These are phyloP conservation scores for Dasypus novemcinctus DNA, from an alignment of 2,113 vertebrate species.

Conservation along the genomic window DNA sequence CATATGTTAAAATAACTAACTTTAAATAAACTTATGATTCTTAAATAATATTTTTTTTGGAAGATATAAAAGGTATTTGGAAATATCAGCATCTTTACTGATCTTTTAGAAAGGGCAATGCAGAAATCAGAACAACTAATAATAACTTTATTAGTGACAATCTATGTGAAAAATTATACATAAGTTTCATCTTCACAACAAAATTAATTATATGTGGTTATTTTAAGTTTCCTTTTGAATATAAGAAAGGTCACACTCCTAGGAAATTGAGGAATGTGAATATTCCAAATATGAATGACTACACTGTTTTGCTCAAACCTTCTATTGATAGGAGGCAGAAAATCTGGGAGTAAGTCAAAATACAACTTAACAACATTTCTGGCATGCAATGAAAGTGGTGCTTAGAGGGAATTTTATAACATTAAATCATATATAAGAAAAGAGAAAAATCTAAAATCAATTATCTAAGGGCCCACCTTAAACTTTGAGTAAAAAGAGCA, in stretches of 20 bases:
- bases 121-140: not conserved
- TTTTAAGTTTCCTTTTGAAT: not conserved
- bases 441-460: not conserved
- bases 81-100: not conserved
- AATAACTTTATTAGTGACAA: not conserved
- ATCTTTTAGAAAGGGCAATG: not conserved
- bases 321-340: not conserved
- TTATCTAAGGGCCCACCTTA: too few relatives aligned
- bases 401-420: not conserved
- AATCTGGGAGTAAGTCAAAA: not conserved
- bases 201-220: not conserved
- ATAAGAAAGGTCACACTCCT: not conserved
- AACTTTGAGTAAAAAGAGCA: too few relatives aligned
- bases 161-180: not conserved
- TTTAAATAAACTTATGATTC: not conserved
- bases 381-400: not conserved
- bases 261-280: not conserved
- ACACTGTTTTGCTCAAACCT: not conserved
- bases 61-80: not conserved
- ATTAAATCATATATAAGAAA: not conserved
- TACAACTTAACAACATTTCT: not conserved
- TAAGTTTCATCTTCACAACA: not conserved
- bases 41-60: not conserved
- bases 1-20: not conserved
- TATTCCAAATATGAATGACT: not conserved